These are phyloP conservation scores for Lycaena phlaeas DNA, from an alignment of 2,888 invertebrate genomes.

Conservation along the genomic window DNA sequence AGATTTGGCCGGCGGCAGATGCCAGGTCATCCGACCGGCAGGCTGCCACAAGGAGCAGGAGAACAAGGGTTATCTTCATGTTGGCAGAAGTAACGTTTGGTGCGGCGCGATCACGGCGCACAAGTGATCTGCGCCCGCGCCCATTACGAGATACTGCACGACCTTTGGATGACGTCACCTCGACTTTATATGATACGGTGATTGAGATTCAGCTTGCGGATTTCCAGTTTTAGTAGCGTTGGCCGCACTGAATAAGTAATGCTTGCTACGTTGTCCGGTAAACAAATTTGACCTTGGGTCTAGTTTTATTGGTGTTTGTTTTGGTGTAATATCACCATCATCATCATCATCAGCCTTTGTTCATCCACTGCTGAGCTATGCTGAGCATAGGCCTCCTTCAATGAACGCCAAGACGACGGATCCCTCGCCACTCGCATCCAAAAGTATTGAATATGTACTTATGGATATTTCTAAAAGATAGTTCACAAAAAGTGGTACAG, in stretches of 20 bases:
- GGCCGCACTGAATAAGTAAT: slow-evolving; percentile 29
- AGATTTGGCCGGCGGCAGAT: slow-evolving; percentile 59
- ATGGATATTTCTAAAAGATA: no score
- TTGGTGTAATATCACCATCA: no score
- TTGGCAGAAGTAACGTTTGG: slow-evolving; percentile 40
- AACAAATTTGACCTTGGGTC: slow-evolving; percentile 39
- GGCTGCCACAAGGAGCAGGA: slow-evolving; percentile 38
- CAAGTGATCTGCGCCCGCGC: slow-evolving; percentile 53
- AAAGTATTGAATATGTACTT: no score
- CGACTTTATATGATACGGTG: slow-evolving; percentile 37
- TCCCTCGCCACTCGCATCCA: no score
- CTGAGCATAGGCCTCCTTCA: no score
- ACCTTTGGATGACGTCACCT: slow-evolving; percentile 65
- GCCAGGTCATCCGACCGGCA: slow-evolving; percentile 51
- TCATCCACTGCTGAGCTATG: no score
- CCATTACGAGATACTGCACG: slow-evolving; percentile 42
- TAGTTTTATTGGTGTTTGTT: background rate
- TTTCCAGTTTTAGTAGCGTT: slow-evolving; percentile 48
- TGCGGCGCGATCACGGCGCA: slow-evolving; percentile 51
- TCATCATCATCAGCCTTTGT: no score
- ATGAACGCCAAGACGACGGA: no score
- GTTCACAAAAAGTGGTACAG: no score
- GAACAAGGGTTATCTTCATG: slow-evolving; percentile 46
- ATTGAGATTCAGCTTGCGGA: slow-evolving; percentile 48
- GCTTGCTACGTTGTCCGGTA: slow-evolving; percentile 22